Evolutionary conservation across 2,797 vertebrate genomes (phyloP).

Genomic region (Thamnophis elegans): DNA sequence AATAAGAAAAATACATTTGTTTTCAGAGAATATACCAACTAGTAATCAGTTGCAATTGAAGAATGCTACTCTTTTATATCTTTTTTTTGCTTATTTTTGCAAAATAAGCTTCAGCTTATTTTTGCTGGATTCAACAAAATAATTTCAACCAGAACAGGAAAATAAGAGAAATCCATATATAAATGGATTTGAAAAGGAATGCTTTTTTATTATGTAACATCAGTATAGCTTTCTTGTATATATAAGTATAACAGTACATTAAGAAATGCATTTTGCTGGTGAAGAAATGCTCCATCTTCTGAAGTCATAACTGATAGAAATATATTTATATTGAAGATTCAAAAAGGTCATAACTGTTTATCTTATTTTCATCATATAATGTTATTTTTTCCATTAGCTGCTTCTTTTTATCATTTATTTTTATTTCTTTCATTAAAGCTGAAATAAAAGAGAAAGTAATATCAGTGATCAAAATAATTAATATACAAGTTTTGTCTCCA

Average conservation of each 20-base stretch:
- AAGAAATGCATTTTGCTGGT: conserved; percentile 6
- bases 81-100: neutral
- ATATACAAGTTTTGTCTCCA: neutral
- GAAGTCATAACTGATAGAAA: conserved; percentile 10
- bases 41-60: neutral
- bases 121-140: neutral
- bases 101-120: neutral
- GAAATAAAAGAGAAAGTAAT: conserved; percentile 32
- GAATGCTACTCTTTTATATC: neutral
- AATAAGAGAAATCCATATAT: neutral
- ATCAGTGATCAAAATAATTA: neutral
- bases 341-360: conserved; percentile 75
- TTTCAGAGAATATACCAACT: neutral
- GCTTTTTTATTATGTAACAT: neutral
- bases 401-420: conserved; percentile 76
- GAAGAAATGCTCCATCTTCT: conserved; percentile 23
- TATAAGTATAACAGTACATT: neutral
- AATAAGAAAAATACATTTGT: neutral
- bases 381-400: conserved; percentile 76
- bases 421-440: conserved; percentile 63
- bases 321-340: conserved; percentile 56
- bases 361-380: conserved; percentile 73
- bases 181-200: neutral
- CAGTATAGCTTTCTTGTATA: neutral
- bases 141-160: neutral